Evolutionary conservation across 2,888 invertebrate species (phyloP).

Genomic region (Brenthis ino): DNA sequence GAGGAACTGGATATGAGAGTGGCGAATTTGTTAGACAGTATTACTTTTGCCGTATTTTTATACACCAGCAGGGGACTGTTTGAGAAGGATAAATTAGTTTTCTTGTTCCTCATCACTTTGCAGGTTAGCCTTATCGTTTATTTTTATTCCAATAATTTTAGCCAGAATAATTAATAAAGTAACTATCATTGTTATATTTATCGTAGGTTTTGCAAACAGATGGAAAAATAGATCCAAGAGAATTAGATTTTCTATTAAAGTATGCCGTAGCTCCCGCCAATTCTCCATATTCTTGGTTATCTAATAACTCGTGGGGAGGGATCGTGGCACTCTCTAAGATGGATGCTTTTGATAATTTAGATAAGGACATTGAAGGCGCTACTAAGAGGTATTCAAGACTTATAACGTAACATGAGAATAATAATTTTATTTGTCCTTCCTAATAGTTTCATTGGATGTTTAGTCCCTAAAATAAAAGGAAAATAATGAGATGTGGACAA

Average conservation of each 20-base stretch:
- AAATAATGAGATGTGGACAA: too few species aligned
- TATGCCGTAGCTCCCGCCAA: slow-evolving; percentile 89
- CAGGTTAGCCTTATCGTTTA: slow-evolving; percentile 80
- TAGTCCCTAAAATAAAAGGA: too few species aligned
- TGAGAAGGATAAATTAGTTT: slow-evolving; percentile 95
- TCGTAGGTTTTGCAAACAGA: slow-evolving; percentile 69
- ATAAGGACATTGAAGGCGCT: slow-evolving; percentile 95
- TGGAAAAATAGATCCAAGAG: slow-evolving; percentile 86
- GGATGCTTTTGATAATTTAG: slow-evolving; percentile 91
- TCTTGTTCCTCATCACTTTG: slow-evolving; percentile 92
- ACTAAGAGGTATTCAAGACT: slow-evolving; percentile 83
- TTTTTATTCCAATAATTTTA: neutral
- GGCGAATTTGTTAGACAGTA: slow-evolving; percentile 90
- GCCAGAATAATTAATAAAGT: too few species aligned
- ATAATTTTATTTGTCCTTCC: neutral
- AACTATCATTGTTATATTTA: neutral
- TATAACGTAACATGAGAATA: neutral
- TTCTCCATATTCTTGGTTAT: slow-evolving; percentile 92
- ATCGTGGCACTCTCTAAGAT: slow-evolving; percentile 89
- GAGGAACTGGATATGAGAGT: slow-evolving; percentile 89
- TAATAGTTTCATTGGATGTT: too few species aligned
- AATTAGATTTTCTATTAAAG: slow-evolving; percentile 93
- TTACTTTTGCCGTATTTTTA: slow-evolving; percentile 92
- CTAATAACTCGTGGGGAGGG: slow-evolving; percentile 90
- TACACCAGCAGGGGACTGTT: slow-evolving; percentile 96